Base-by-base conservation (phyloP, 2,888 invertebrate genomes). In the Teleiodes luculella region DNA sequence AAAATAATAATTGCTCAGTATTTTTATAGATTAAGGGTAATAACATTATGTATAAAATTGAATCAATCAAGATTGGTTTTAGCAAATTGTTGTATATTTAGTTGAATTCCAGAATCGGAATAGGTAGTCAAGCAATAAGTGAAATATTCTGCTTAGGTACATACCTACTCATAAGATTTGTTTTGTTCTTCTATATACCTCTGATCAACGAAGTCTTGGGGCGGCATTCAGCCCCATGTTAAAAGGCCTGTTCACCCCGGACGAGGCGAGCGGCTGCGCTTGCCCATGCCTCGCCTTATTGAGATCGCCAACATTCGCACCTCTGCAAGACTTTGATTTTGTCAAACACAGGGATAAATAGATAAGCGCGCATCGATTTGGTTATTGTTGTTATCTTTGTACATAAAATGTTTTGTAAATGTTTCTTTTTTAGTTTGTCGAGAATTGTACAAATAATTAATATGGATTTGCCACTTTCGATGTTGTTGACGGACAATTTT, bases 351-450 rank as follows among this genome's bases (percentile, higher is more conserved):
- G 68, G 67, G 69, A 71, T 58, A 70, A 70, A 70, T 75, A 74
- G 76, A 77, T 70, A 63, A 60, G 54, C 64, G 66, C 64, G 72
- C 71, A 68, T 79, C 79, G 75, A 74, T 80, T 79, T 72, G 74
- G 74, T 83, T 82, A 78, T 80, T 83, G 83, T 86, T 86, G 83
- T 84, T 87, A 78, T 80, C 78, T 66, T 76, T 86, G 86, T 88
- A 86, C 73, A 88, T 88, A 82, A 78, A 76, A 80, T 80, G 79
- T 86, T 85, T 83, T 87, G 86, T 87, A 88, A 84, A 87, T 88
- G n/a, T 87, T 85, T 81, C 79, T 85, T 82, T 83, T 77, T 80
- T 80, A 85, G 76, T 86, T 86, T 79, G 72, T 78, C 72, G 70
- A 77, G 71, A 77, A 77, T 74, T 88, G 88, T 88, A 88, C 88